Conservation (phyloP, 2,797 vertebrate genomes). For the Phyllotis vaccarum region DNA sequence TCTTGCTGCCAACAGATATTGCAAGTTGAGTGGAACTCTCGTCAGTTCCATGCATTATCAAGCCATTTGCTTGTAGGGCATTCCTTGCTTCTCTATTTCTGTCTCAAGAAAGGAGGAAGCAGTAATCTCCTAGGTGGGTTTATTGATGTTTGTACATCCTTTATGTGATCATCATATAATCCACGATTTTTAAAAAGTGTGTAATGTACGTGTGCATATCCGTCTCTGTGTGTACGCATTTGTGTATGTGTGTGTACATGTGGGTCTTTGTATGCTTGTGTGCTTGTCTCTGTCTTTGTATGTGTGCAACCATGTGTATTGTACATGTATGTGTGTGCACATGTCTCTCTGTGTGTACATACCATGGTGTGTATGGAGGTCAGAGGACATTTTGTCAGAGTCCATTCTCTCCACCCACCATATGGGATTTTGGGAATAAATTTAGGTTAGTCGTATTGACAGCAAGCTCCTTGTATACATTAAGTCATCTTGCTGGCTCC, state of each 20-base stretch:
- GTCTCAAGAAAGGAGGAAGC: neutral
- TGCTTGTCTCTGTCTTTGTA: neutral
- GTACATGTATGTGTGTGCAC: neutral
- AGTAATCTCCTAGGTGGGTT: neutral
- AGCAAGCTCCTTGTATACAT: neutral
- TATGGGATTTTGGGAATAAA: neutral
- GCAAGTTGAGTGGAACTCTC: neutral
- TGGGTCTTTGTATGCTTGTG: neutral
- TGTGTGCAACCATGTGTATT: neutral
- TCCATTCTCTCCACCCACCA: neutral
- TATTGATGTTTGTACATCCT: neutral
- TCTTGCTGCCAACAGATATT: neutral
- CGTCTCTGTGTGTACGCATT: neutral
- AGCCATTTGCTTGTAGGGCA: neutral
- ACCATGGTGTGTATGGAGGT: neutral
- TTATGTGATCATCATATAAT: neutral
- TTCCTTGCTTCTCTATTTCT: neutral
- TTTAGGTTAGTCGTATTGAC: neutral
- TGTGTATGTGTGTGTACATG: neutral
- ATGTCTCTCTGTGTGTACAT: neutral
- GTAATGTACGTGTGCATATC: neutral
- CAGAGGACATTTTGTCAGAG: neutral
- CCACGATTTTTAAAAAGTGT: neutral
- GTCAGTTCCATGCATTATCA: neutral
- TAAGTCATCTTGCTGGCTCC: neutral